Evolutionary conservation across 2,888 invertebrate species (phyloP).

Genomic region (Erebia epiphron): DNA sequence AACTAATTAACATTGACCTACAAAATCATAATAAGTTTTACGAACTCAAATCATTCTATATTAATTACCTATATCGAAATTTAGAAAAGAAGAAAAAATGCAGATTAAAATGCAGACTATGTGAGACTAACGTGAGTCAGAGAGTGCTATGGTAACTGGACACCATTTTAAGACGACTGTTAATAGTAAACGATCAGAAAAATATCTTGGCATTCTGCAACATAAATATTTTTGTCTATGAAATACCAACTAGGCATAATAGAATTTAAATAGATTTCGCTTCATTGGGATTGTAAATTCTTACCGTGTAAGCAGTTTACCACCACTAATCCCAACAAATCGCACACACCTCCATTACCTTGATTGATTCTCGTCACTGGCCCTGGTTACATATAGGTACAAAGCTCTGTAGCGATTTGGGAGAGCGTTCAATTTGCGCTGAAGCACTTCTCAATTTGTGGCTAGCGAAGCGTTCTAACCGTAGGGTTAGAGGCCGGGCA

Average conservation of each 20-base stretch:
- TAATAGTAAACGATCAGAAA: too few species aligned
- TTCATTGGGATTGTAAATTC: conserved; percentile 57
- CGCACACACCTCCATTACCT: conserved; percentile 75
- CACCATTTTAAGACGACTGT: too few species aligned
- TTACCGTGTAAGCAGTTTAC: conserved; percentile 54
- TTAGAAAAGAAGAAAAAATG: too few species aligned
- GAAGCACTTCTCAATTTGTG: conserved; percentile 65
- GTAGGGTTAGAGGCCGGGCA: conserved; percentile 34
- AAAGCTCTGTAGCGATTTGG: conserved; percentile 75
- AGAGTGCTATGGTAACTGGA: too few species aligned
- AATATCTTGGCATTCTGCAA: background rate
- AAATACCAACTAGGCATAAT: too few species aligned
- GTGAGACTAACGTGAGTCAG: too few species aligned
- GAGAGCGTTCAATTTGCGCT: conserved; percentile 29
- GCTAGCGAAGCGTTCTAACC: conserved; percentile 52
- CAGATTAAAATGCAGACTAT: too few species aligned
- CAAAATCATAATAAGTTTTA: too few species aligned
- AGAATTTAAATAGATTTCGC: conserved; percentile 41
- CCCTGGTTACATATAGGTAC: conserved; percentile 75
- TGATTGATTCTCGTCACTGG: conserved; percentile 75
- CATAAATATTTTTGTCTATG: background rate
- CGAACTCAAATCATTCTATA: too few species aligned
- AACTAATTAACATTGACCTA: too few species aligned
- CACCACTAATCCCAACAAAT: conserved; percentile 72
- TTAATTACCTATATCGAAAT: too few species aligned